A percentile compares a stretch with the other conserved stretches of the same genome.
Evolutionary conservation across 1,140 invertebrate species (phyloP).

Genomic region (Solen grandis): DNA sequence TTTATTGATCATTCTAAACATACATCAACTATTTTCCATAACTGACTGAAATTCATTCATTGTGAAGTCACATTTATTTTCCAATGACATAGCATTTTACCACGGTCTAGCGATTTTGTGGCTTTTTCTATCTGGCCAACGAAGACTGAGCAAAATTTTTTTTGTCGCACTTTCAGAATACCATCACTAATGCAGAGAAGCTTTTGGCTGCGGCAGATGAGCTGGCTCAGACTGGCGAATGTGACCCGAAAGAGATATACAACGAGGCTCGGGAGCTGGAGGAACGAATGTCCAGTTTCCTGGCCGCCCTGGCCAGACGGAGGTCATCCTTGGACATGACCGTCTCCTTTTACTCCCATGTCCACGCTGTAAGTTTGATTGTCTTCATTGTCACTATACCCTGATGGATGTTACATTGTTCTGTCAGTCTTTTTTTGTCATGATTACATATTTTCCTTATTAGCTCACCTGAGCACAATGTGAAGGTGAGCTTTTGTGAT

Average conservation of each 20-base stretch:
- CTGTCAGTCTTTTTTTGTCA: too few species aligned
- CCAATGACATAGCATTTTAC: too few species aligned
- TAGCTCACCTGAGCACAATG: too few species aligned
- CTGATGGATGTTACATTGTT: too few species aligned
- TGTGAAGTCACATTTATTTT: too few species aligned
- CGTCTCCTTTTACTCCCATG: slow-evolving; percentile 97
- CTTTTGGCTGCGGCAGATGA: slow-evolving; percentile 97
- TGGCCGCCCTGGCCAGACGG: slow-evolving; percentile 96
- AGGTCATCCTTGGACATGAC: slow-evolving; percentile 94
- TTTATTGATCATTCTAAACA: background rate
- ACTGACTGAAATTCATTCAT: too few species aligned
- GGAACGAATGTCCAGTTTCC: slow-evolving; percentile 92
- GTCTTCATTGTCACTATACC: background rate
- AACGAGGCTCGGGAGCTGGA: slow-evolving; percentile 94
- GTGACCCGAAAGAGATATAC: slow-evolving; percentile 96
- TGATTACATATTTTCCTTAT: too few species aligned
- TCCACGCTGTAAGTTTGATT: slow-evolving; percentile 90
- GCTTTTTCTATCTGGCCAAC: too few species aligned
- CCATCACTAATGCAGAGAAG: slow-evolving; percentile 99
- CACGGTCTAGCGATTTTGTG: too few species aligned
- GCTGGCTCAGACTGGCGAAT: slow-evolving; percentile 96
- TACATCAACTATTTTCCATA: background rate
- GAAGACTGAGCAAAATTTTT: too few species aligned
- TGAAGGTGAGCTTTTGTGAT: too few species aligned
- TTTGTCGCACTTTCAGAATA: slow-evolving; percentile 90